Evolutionary conservation across 2,888 invertebrate genomes (phyloP).

Genomic region (Drosophila ustulata): DNA sequence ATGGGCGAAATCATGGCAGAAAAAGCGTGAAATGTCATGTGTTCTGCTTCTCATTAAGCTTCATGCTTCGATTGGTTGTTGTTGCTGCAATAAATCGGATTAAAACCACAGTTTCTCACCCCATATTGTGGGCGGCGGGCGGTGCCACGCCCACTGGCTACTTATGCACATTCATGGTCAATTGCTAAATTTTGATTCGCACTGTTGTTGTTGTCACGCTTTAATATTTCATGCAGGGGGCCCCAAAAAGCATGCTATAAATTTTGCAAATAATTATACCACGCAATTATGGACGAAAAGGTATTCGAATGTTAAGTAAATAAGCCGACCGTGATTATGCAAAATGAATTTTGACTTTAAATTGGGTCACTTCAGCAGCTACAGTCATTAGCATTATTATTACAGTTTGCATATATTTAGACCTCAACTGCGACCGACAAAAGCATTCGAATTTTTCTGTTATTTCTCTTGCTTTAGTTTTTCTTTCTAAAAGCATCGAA

Average conservation of each 20-base stretch:
- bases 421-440: no score
- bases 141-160: conserved; percentile 10
- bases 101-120: conserved; percentile 4
- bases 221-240: conserved; percentile 31
- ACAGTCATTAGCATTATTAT: no score
- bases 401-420: no score
- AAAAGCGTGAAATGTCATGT: conserved; percentile 22
- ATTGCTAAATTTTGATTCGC: conserved; percentile 31
- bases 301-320: neutral
- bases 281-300: neutral
- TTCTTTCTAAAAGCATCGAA: no score
- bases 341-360: neutral
- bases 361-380: no score
- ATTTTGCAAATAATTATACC: conserved; percentile 4
- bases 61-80: conserved; percentile 2
- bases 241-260: conserved; percentile 21
- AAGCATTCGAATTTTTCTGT: no score
- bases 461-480: no score
- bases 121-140: neutral
- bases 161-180: conserved; percentile 22
- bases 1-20: neutral
- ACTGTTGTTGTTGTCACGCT: conserved; percentile 1
- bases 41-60: conserved; percentile 40
- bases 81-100: conserved; percentile 20
- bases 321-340: neutral